Base-by-base conservation (phyloP, 2,888 invertebrate species). In the Drosophila glabriapex region DNA sequence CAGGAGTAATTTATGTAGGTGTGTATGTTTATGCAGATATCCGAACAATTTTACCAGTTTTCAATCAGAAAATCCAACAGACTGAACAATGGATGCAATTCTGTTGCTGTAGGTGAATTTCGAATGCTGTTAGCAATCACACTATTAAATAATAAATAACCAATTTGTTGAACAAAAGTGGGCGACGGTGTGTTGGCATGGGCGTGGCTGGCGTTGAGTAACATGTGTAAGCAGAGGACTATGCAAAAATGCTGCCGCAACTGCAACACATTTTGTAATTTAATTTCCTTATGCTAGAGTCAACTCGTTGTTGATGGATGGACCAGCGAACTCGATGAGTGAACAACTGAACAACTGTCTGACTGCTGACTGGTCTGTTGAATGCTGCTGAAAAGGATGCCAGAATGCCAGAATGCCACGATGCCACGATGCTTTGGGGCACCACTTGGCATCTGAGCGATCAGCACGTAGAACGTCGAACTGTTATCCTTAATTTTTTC, bases 81-180 rank as follows among this genome's bases (percentile, higher is more conserved):
- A 28, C 60, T 31, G 28, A 68, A 87, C 88, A 89, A 84, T 71
- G 54, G 14, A 46, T 37, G 39, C 25, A 25, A 41, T 7, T 37
- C 35, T 35, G 43, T 39, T 50, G 37, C 52, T 50, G 53, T 70
- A 66, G 60, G 68, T 56, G 71, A 73, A 76, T 73, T 73, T 68
- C 63, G 82, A 85, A 82, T 90, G 89, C 76, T 80, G 86, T 83
- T 91, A 66, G 80, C 80, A 78, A 87, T 81, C 82, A 75, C 74
- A 83, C 89, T 83, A 90, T 87, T 91, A 78, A 89, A 91, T 91
- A 91, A 91, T 90, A 88, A 88, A 87, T 87, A 91, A 81, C 83
- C 86, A 91, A 86, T 90, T 90, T 91, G 83, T 73, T 80, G 68
- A 68, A 75, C 85, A 89, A 77, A 59, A 64, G 68, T 53, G 65